Evolutionary conservation across 2,113 vertebrate genomes (phyloP), one percentile per base, ranked within the genome.

Genomic region (Varanus komodoensis): DNA sequence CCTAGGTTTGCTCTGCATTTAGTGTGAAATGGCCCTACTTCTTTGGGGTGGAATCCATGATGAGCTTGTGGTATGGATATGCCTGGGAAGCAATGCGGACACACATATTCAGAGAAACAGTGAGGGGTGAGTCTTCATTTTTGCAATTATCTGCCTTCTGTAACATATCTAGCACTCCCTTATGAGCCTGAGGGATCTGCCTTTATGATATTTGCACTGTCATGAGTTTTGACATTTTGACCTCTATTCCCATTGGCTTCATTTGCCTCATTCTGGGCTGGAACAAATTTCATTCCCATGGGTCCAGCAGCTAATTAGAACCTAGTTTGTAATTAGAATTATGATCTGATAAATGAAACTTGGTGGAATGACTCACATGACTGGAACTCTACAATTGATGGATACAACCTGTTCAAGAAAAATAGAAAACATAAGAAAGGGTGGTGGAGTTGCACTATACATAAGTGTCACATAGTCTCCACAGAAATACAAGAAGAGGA

Each of bases 161-260:
- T 29, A 93, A 48, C 17, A 81, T 84, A 75, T 81, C 64, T 88
- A 83, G 91, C 90, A 73, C 2, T 1, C 88, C 87, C 92, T 68
- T 61, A 57, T 50, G 91, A 89, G 89, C 91, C 12, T 89, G 84
- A 93, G 71, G 90, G 91, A 87, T 64, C 73, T 85, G 79, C 54
- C 17, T 52, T 14, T 94, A 87, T 78, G 93, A 93, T 87, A 84
- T 44, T 79, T 80, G 92, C 84, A 89, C 27, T 11, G 82, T 93
- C 23, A 0, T 69, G 94, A 91, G 52, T 75, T 77, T 50, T 83
- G 67, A 68, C 71, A 52, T 52, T 93, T 88, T 82, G 94, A 96
- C 82, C 91, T 93, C 93, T 77, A 91, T 78, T 17, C 78, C 83
- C 88, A 32, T 87, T 94, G 94, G 90, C 92, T 96, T 95, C 90